phyloP scores from a whole-genome alignment of 2,797 vertebrate genomes.

The Myripristis murdjan region DNA sequence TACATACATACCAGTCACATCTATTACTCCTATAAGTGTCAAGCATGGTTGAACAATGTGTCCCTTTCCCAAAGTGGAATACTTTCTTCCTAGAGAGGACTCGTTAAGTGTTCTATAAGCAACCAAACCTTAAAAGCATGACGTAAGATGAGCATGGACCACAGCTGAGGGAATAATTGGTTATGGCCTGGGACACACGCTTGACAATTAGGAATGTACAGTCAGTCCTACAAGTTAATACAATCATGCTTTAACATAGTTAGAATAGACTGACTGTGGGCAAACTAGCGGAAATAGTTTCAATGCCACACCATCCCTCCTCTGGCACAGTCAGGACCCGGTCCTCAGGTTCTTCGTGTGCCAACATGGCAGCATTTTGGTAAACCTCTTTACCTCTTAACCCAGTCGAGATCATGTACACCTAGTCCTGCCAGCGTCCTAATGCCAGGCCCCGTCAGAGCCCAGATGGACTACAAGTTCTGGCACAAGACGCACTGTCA shows the following conservation, averaged over 20 bases:
- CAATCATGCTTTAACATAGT: background rate
- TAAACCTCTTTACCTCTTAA: constrained; percentile 33
- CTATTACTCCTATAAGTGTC: constrained; percentile 41
- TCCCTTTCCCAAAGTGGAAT: constrained; percentile 27
- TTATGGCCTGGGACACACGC: background rate
- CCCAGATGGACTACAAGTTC: constrained; percentile 22
- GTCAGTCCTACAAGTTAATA: background rate
- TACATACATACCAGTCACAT: constrained; percentile 23
- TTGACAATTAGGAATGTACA: background rate
- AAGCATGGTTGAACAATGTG: constrained; percentile 6
- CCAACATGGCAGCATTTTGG: background rate
- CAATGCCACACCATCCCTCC: background rate
- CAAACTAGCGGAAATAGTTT: background rate
- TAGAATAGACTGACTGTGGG: background rate
- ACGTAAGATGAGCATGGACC: constrained; percentile 2
- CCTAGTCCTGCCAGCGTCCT: constrained; percentile 20
- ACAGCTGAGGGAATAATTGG: background rate
- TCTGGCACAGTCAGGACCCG: background rate
- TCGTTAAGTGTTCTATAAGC: constrained; percentile 20
- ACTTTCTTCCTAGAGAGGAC: constrained; percentile 5
- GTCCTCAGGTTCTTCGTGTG: background rate
- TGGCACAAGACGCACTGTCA: constrained; percentile 3
- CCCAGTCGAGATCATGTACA: constrained; percentile 26
- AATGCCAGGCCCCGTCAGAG: constrained; percentile 32
- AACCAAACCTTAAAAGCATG: background rate